Conservation (phyloP, 2,888 invertebrate species). For the Melitaea athalia region DNA sequence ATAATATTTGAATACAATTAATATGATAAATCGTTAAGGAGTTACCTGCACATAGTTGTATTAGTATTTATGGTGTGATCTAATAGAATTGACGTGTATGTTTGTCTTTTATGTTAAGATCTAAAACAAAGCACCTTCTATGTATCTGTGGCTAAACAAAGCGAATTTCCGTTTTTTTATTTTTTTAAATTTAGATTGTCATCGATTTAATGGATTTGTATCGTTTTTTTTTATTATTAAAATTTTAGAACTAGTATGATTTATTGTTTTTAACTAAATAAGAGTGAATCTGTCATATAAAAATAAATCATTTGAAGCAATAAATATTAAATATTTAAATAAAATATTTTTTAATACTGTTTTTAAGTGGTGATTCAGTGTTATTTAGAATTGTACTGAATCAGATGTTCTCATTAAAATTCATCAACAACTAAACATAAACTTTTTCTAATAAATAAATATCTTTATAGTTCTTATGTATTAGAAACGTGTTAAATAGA, state of each 20-base stretch:
- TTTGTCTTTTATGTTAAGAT: constrained; percentile 19
- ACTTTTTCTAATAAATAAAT: no score
- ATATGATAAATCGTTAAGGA: neutral
- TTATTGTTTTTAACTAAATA: neutral
- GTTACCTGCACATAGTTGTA: constrained; percentile 21
- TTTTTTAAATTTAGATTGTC: constrained; percentile 27
- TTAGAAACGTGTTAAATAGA: no score
- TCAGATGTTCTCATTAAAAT: no score
- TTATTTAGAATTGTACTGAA: no score
- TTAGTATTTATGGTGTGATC: constrained; percentile 3
- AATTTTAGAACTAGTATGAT: neutral
- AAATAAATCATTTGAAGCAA: neutral
- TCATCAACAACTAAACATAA: no score
- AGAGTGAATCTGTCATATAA: neutral
- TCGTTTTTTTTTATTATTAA: constrained; percentile 2
- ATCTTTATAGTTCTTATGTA: no score
- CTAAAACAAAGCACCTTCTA: constrained; percentile 33
- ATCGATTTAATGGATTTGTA: constrained; percentile 21
- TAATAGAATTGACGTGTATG: constrained; percentile 11
- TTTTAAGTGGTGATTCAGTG: no score
- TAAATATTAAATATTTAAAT: no score
- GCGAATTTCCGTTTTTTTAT: constrained; percentile 25
- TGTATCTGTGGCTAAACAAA: constrained; percentile 29
- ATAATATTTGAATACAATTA: constrained; percentile 12
- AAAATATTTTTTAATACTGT: no score